phyloP scores from a whole-genome alignment of 2,113 vertebrate species.

The Salvelinus alpinus region DNA sequence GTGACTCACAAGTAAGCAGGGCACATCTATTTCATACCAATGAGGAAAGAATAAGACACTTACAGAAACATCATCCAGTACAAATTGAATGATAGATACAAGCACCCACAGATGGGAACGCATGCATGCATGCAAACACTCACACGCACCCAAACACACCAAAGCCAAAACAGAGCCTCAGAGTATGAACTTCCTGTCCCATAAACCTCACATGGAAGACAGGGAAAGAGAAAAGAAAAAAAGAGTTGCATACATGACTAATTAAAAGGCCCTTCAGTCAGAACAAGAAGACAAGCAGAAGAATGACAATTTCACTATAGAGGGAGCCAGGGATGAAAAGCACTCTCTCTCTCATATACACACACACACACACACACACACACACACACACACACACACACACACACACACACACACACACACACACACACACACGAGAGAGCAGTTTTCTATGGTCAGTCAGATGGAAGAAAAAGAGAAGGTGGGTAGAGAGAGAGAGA shows the following conservation, averaged over 20 bases:
- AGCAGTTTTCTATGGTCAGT: too few relatives aligned
- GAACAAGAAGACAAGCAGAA: conserved; percentile 47
- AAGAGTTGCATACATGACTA: conserved; percentile 46
- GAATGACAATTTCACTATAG: conserved; percentile 43
- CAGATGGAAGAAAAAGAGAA: too few relatives aligned
- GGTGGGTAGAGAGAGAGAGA: neutral
- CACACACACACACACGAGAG: neutral
- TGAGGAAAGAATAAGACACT: too few relatives aligned
- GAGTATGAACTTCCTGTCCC: too few relatives aligned
- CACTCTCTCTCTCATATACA: conserved; percentile 11
- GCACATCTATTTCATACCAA: too few relatives aligned
- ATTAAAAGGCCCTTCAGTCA: conserved; percentile 59
- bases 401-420: conserved; percentile 1
- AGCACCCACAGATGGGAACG: too few relatives aligned
- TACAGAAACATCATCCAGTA: too few relatives aligned
- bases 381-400: conserved; percentile 8
- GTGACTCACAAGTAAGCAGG: too few relatives aligned
- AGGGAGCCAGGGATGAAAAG: conserved; percentile 16
- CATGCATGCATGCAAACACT: too few relatives aligned
- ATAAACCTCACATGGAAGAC: neutral
- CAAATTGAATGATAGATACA: too few relatives aligned
- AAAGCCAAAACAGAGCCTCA: too few relatives aligned
- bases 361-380: conserved; percentile 8
- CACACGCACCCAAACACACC: too few relatives aligned
- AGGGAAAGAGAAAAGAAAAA: conserved; percentile 13